Conservation (phyloP, 2,888 invertebrate species). For the Melinaea marsaeus region DNA sequence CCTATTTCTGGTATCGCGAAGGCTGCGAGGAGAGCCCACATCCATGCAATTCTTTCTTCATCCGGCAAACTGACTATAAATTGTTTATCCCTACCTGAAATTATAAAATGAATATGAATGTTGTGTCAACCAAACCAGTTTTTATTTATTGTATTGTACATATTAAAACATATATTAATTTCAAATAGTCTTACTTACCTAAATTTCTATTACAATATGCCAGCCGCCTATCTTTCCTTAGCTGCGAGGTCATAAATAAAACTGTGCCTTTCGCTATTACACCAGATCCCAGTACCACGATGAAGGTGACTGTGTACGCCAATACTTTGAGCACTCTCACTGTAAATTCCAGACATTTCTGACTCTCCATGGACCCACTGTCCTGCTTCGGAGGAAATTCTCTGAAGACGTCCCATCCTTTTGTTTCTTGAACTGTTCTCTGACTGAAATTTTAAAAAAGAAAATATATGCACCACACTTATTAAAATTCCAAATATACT, state of each 20-base stretch:
- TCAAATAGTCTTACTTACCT: slow-evolving; percentile 71
- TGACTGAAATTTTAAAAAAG: slow-evolving; percentile 77
- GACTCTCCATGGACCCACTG: slow-evolving; percentile 92
- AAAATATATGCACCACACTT: slow-evolving; percentile 1
- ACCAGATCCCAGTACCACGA: slow-evolving; percentile 89
- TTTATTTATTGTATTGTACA: neutral
- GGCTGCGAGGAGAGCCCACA: slow-evolving; percentile 93
- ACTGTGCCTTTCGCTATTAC: slow-evolving; percentile 93
- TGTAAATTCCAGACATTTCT: slow-evolving; percentile 90
- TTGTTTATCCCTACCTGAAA: slow-evolving; percentile 90
- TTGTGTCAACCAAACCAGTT: neutral
- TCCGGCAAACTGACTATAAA: slow-evolving; percentile 89
- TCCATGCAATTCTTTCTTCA: slow-evolving; percentile 93
- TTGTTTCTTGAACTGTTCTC: slow-evolving; percentile 90
- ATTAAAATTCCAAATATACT: slow-evolving; percentile 5
- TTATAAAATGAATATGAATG: neutral
- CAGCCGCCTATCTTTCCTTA: slow-evolving; percentile 85
- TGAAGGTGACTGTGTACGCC: slow-evolving; percentile 90
- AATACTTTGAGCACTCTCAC: slow-evolving; percentile 90
- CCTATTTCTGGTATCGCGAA: slow-evolving; percentile 94
- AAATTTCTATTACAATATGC: slow-evolving; percentile 91
- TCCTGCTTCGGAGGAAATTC: slow-evolving; percentile 93
- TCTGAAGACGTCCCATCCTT: slow-evolving; percentile 98
- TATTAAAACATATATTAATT: neutral
- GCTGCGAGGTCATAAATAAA: slow-evolving; percentile 94